These are phyloP conservation scores for Eucera pruinosa DNA, from an alignment of 2,888 invertebrate genomes.

Conservation along the genomic window DNA sequence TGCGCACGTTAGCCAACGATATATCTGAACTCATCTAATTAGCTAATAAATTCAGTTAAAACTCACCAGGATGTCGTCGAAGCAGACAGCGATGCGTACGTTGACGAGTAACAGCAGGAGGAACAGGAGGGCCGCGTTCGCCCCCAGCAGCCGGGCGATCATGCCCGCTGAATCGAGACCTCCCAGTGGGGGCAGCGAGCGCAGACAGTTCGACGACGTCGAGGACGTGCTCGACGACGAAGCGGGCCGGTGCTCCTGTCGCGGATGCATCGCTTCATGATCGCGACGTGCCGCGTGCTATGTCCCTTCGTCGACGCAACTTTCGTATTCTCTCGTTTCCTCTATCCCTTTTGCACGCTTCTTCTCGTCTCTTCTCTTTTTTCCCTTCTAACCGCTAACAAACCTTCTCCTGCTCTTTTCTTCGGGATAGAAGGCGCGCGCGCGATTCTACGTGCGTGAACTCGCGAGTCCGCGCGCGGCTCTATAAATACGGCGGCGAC, in stretches of 20 bases:
- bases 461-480: slow-evolving; percentile 61
- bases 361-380: neutral
- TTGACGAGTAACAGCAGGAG: slow-evolving; percentile 47
- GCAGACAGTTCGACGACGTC: slow-evolving; percentile 68
- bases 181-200: slow-evolving; percentile 62
- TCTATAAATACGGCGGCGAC: slow-evolving; percentile 78
- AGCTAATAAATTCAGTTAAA: no score
- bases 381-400: neutral
- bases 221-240: slow-evolving; percentile 70
- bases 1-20: no score
- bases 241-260: slow-evolving; percentile 69
- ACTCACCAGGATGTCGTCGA: slow-evolving; percentile 55
- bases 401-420: slow-evolving; percentile 2
- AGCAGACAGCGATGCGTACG: slow-evolving; percentile 30
- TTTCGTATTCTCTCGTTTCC: slow-evolving; percentile 3
- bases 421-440: slow-evolving; percentile 5
- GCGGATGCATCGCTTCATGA: slow-evolving; percentile 78
- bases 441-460: slow-evolving; percentile 57
- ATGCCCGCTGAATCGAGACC: slow-evolving; percentile 58
- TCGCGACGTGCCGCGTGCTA: slow-evolving; percentile 66
- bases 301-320: slow-evolving; percentile 36
- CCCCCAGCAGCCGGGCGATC: slow-evolving; percentile 41
- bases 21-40: no score
- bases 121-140: slow-evolving; percentile 45
- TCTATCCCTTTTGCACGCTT: neutral